These are phyloP conservation scores for Eilema griseolum DNA, from an alignment of 2,888 invertebrate species.

Conservation along the genomic window DNA sequence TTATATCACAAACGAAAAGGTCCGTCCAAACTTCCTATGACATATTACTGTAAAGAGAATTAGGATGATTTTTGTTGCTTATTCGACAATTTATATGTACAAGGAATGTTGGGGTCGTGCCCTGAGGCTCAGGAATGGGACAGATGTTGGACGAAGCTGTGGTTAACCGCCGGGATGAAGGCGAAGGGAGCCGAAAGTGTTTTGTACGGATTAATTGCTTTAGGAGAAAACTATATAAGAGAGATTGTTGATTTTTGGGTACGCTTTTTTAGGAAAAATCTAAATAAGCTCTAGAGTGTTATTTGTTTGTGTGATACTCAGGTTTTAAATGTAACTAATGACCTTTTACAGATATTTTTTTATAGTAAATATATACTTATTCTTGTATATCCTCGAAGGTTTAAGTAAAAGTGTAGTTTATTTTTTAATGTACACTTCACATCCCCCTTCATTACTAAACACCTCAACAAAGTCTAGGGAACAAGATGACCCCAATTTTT, in stretches of 20 bases:
- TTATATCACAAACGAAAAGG: neutral
- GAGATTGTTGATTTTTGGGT: neutral
- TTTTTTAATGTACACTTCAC: too few species aligned
- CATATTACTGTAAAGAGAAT: neutral
- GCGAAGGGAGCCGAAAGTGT: conserved; percentile 9
- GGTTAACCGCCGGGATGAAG: conserved; percentile 15
- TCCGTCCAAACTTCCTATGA: neutral
- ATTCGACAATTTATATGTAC: neutral
- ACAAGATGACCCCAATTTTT: too few species aligned
- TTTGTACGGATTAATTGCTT: conserved; percentile 8
- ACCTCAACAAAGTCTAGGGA: too few species aligned
- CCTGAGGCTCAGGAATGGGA: neutral
- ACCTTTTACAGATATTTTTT: too few species aligned
- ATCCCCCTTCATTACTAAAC: too few species aligned
- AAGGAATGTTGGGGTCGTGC: neutral
- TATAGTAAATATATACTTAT: too few species aligned
- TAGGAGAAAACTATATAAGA: neutral
- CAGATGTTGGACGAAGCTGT: conserved; percentile 8
- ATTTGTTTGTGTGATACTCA: neutral
- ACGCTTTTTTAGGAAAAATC: too few species aligned
- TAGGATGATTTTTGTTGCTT: neutral
- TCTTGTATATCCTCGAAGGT: too few species aligned
- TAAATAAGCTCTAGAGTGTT: too few species aligned
- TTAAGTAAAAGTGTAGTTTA: too few species aligned
- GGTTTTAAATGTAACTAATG: neutral